phyloP scores from a whole-genome alignment of 2,797 vertebrate species.

The Cacajao melanocephalus region DNA sequence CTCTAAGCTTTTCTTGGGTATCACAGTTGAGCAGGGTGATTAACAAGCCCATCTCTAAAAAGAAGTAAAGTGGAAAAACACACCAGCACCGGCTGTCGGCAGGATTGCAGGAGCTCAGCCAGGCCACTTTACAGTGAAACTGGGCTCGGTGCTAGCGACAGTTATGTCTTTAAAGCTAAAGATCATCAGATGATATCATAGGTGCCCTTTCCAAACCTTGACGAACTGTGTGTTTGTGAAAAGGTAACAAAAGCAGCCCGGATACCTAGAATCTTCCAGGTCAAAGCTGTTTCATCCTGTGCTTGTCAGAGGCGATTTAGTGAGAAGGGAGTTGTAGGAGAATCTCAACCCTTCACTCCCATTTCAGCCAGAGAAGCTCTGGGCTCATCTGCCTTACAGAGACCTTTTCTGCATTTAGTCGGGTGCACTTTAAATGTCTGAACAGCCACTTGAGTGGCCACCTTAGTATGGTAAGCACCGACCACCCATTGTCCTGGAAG shows the following conservation, averaged over 20 bases:
- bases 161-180: neutral
- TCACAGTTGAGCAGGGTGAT: slow-evolving; percentile 76
- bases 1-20: slow-evolving; percentile 82
- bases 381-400: neutral
- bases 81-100: neutral
- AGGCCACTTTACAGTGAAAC: neutral
- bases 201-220: neutral
- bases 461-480: neutral
- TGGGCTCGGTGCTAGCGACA: neutral
- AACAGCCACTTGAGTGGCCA: neutral
- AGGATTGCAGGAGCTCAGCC: fast-evolving
- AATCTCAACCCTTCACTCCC: fast-evolving
- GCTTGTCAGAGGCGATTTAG: neutral
- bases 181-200: neutral
- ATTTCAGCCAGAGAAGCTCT: neutral
- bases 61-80: neutral
- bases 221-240: neutral
- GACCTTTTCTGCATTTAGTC: neutral
- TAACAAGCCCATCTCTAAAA: slow-evolving; percentile 69
- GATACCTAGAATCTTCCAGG: neutral
- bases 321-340: neutral
- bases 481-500: neutral
- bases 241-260: neutral
- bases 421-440: neutral
- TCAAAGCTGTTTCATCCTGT: neutral